phyloP scores from a whole-genome alignment of 2,888 invertebrate species.

The Cataglyphis albicans region DNA sequence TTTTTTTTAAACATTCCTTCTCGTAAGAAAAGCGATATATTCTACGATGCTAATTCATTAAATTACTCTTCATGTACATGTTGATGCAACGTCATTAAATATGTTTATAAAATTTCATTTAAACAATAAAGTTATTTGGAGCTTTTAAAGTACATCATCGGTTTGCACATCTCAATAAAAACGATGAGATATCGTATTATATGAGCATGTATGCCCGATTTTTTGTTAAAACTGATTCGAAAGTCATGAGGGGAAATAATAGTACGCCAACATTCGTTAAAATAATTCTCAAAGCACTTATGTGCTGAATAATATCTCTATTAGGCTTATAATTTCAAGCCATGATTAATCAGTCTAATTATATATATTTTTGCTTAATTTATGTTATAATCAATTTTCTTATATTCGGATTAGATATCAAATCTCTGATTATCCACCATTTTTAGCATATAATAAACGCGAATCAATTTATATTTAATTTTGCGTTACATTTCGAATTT shows the following conservation, averaged over 20 bases:
- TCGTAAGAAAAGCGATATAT: slow-evolving; percentile 39
- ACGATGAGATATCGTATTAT: slow-evolving; percentile 31
- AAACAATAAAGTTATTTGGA: slow-evolving; percentile 44
- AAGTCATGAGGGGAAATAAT: slow-evolving; percentile 34
- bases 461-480: slow-evolving; percentile 10
- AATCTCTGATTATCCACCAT: slow-evolving; percentile 28
- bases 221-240: slow-evolving; percentile 38
- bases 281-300: slow-evolving; percentile 35
- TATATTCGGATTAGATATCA: slow-evolving; percentile 36
- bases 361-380: slow-evolving; percentile 30
- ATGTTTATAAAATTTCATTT: slow-evolving; percentile 54
- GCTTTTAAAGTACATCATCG: slow-evolving; percentile 35
- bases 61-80: slow-evolving; percentile 50
- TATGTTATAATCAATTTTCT: slow-evolving; percentile 14
- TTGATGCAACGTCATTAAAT: slow-evolving; percentile 47
- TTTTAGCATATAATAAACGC: slow-evolving; percentile 28
- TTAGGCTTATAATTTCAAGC: slow-evolving; percentile 30
- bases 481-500: neutral
- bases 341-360: slow-evolving; percentile 48
- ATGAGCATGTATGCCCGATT: neutral
- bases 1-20: slow-evolving; percentile 14
- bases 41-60: slow-evolving; percentile 47
- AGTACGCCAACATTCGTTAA: slow-evolving; percentile 44
- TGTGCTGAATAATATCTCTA: slow-evolving; percentile 36
- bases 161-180: slow-evolving; percentile 33